These are phyloP conservation scores for Brachystomella parvula DNA, from an alignment of 1,140 invertebrate species.

Conservation along the genomic window DNA sequence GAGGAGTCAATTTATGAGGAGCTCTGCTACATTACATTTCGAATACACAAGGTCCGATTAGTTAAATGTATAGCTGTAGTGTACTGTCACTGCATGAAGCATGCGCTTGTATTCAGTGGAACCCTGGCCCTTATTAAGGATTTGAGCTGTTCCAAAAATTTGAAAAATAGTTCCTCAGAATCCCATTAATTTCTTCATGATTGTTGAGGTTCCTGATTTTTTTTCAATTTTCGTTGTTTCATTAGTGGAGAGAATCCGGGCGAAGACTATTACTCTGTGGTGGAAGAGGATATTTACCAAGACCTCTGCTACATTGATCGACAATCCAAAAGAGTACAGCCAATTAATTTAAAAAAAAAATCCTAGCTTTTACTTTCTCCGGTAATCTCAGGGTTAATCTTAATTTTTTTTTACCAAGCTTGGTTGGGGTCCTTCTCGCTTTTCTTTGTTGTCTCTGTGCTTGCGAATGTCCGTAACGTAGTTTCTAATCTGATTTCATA, in stretches of 20 bases:
- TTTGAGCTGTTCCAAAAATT: too few species aligned
- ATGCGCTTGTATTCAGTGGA: too few species aligned
- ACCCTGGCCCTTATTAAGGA: too few species aligned
- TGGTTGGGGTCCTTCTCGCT: neutral
- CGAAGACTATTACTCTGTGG: constrained; percentile 37
- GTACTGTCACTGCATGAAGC: too few species aligned
- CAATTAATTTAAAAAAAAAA: neutral
- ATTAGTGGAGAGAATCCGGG: constrained; percentile 19
- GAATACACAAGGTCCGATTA: constrained; percentile 27
- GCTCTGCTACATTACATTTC: constrained; percentile 73
- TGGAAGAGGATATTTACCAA: constrained; percentile 69
- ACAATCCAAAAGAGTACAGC: constrained; percentile 28
- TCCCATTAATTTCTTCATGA: too few species aligned
- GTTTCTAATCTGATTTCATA: neutral
- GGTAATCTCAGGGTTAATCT: neutral
- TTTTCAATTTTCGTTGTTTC: too few species aligned
- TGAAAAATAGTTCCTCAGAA: too few species aligned
- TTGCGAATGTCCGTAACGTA: neutral
- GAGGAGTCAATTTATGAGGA: constrained; percentile 81
- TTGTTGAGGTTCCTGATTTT: too few species aligned
- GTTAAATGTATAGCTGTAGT: neutral
- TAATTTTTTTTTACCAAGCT: neutral
- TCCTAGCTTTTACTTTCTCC: neutral
- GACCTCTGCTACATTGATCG: constrained; percentile 61
- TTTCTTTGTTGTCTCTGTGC: neutral